A percentile compares a stretch with the other conserved stretches of the same genome.
Evolutionary conservation across 2,797 vertebrate species (phyloP).

Genomic region (Threskiornis aethiopicus): DNA sequence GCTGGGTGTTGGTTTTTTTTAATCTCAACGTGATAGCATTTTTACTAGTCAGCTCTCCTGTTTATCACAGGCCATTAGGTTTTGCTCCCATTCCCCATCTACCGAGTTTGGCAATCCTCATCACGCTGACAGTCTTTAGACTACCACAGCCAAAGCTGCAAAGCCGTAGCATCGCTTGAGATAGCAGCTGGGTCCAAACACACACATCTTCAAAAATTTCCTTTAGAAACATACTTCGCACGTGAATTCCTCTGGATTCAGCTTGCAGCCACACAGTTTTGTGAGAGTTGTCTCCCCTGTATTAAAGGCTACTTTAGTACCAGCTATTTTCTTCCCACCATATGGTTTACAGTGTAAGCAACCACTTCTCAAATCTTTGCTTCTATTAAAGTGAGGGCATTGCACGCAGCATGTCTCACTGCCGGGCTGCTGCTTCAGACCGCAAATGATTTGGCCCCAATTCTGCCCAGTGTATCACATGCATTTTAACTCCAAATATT

Average conservation of each 20-base stretch:
- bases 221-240: background rate
- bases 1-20: background rate
- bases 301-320: background rate
- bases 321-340: background rate
- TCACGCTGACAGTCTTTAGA: background rate
- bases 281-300: background rate
- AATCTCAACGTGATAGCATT: background rate
- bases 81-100: background rate
- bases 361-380: background rate
- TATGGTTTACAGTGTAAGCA: background rate
- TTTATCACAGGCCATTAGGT: background rate
- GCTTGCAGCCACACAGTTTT: background rate
- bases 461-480: background rate
- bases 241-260: background rate
- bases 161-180: background rate
- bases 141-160: accelerated
- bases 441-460: background rate
- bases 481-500: background rate
- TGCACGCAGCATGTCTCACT: accelerated
- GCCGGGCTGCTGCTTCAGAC: background rate
- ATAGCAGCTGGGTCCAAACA: background rate
- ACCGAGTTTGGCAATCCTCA: background rate
- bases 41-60: background rate
- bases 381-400: background rate
- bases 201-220: background rate